phyloP scores from a whole-genome alignment of 2,797 vertebrate genomes.

The Streptopelia turtur region DNA sequence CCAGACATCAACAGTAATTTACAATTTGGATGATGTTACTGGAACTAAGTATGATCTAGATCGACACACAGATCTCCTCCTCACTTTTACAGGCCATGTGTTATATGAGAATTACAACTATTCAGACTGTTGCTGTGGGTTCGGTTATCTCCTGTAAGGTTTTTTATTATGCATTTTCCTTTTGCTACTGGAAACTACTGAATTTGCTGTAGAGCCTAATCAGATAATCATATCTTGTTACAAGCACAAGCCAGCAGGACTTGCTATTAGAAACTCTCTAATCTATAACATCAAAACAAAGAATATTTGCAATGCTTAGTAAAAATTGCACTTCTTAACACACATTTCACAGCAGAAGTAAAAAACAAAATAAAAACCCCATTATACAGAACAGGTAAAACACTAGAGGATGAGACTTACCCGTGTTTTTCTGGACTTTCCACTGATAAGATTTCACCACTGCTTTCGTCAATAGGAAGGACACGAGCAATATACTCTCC shows the following conservation, averaged over 20 bases:
- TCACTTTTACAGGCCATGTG: conserved; percentile 46
- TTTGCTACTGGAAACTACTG: conserved; percentile 27
- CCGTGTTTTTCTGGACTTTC: conserved; percentile 73
- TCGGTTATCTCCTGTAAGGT: conserved; percentile 36
- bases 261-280: conserved; percentile 4
- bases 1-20: conserved; percentile 44
- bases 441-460: conserved; percentile 67
- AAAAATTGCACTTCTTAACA: conserved; percentile 26
- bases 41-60: conserved; percentile 48
- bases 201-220: conserved; percentile 22
- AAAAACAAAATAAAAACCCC: background rate
- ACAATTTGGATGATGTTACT: conserved; percentile 36
- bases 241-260: conserved; percentile 15
- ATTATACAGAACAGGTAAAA: background rate
- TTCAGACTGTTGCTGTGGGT: conserved; percentile 57
- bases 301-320: background rate
- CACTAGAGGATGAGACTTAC: conserved; percentile 67
- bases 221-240: conserved; percentile 46
- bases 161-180: conserved; percentile 38
- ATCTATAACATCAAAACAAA: conserved; percentile 35
- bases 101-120: conserved; percentile 24
- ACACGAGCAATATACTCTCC: conserved; percentile 78
- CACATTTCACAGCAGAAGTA: background rate
- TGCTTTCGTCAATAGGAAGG: conserved; percentile 74
- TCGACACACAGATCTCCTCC: conserved; percentile 4